phyloP scores from a whole-genome alignment of 2,113 vertebrate species.

The Cervus canadensis region DNA sequence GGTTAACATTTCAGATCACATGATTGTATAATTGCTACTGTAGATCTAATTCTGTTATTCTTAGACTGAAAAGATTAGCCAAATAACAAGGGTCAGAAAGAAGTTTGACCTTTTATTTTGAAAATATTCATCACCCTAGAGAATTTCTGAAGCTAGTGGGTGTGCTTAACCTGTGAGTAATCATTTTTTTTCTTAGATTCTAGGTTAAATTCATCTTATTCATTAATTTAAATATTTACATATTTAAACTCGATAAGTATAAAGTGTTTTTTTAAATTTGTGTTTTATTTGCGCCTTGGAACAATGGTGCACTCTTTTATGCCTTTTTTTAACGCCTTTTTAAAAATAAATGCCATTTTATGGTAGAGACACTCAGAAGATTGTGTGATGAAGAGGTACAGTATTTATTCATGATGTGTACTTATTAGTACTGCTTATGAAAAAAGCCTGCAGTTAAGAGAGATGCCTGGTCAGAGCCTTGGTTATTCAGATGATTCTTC shows the following conservation, averaged over 20 bases:
- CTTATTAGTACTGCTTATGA: background rate
- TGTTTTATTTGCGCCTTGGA: background rate
- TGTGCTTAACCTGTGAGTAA: slow-evolving; percentile 12
- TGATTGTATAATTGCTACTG: background rate
- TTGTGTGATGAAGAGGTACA: background rate
- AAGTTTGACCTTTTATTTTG: slow-evolving; percentile 31
- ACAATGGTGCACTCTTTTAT: background rate
- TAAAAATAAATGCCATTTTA: background rate
- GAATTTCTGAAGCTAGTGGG: slow-evolving; percentile 19
- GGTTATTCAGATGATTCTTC: background rate
- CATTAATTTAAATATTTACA: background rate
- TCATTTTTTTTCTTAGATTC: slow-evolving; percentile 45
- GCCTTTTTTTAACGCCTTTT: background rate
- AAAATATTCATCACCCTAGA: background rate
- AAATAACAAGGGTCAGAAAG: slow-evolving; percentile 19
- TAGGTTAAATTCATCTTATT: slow-evolving; percentile 6
- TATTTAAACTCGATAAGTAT: background rate
- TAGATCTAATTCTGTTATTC: background rate
- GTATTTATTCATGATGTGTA: background rate
- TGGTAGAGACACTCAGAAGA: background rate
- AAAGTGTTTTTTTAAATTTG: slow-evolving; percentile 2
- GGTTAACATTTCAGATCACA: background rate
- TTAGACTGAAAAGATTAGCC: slow-evolving; percentile 30
- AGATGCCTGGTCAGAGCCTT: background rate
- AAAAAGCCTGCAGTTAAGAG: background rate